These are phyloP conservation scores for Lasioglossum lativentre DNA, from an alignment of 2,888 invertebrate species.

Conservation along the genomic window DNA sequence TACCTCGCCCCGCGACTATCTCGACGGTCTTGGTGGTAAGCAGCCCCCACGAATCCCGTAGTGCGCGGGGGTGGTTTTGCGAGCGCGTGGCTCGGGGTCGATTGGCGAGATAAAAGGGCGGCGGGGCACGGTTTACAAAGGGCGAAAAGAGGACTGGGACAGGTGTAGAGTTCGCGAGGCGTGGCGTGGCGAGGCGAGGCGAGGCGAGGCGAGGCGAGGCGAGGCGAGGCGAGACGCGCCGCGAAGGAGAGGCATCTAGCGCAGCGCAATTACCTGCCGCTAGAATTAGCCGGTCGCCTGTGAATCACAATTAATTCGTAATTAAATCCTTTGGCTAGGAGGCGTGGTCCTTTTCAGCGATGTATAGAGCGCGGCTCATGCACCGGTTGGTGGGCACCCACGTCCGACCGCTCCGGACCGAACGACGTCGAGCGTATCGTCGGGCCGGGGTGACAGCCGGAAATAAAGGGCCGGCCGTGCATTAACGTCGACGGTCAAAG, in stretches of 20 bases:
- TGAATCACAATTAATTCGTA: conserved; percentile 80
- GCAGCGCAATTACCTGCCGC: conserved; percentile 63
- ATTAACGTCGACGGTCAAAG: conserved; percentile 77
- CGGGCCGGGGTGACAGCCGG: conserved; percentile 77
- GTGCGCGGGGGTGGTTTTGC: conserved; percentile 5
- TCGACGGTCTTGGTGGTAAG: background rate
- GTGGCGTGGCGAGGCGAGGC: background rate
- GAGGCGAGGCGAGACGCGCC: background rate
- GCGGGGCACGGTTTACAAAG: conserved; percentile 42
- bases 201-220: background rate
- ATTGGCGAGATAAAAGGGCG: conserved; percentile 47
- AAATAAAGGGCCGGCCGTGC: conserved; percentile 79
- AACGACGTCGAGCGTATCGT: conserved; percentile 71
- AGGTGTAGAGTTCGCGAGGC: conserved; percentile 22
- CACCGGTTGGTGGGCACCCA: conserved; percentile 59
- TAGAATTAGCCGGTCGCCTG: conserved; percentile 70
- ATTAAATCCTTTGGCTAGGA: conserved; percentile 77
- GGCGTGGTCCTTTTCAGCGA: conserved; percentile 70
- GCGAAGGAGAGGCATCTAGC: conserved; percentile 32
- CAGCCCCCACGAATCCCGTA: background rate
- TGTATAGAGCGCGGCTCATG: conserved; percentile 49
- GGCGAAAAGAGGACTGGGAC: conserved; percentile 30
- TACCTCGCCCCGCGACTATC: conserved; percentile 6
- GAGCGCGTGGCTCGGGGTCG: background rate
- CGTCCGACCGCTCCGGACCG: conserved; percentile 59